phyloP scores from a whole-genome alignment of 2,888 invertebrate genomes.

The Caenorhabditis zanzibari region DNA sequence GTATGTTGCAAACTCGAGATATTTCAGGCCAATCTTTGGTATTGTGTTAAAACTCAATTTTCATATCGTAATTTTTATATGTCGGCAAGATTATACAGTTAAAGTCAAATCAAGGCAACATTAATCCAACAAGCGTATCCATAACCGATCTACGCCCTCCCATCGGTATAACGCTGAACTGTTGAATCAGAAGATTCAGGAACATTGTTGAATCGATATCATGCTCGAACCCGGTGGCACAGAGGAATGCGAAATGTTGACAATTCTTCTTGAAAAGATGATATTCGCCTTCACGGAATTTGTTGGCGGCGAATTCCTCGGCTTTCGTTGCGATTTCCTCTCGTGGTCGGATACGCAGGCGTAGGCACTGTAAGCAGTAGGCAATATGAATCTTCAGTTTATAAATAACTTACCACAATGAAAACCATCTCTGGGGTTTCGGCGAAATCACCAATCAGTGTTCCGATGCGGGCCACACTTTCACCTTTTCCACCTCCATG shows the following conservation, averaged over 20 bases:
- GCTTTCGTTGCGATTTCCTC: neutral
- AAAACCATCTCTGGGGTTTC: neutral
- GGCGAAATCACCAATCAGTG: neutral
- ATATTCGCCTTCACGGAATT: neutral
- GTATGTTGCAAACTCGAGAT: too few species aligned
- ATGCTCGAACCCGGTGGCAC: neutral
- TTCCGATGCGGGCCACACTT: neutral
- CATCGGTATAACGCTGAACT: too few species aligned
- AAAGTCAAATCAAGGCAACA: too few species aligned
- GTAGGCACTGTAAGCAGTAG: neutral
- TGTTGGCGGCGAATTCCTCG: neutral
- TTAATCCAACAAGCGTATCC: too few species aligned
- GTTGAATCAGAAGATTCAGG: neutral
- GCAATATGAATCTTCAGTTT: neutral
- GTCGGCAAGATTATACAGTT: too few species aligned
- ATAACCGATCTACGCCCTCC: too few species aligned
- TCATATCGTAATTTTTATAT: too few species aligned
- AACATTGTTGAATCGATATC: neutral
- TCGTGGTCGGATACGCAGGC: neutral
- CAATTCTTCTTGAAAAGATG: neutral
- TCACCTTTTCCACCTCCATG: neutral
- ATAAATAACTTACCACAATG: neutral
- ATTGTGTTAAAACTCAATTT: too few species aligned
- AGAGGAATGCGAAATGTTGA: neutral
- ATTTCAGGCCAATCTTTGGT: too few species aligned